Percentiles rank a stretch among this genome's conserved stretches.
Conservation (phyloP, 2,797 vertebrate genomes). For the Cirrhinus mrigala region DNA sequence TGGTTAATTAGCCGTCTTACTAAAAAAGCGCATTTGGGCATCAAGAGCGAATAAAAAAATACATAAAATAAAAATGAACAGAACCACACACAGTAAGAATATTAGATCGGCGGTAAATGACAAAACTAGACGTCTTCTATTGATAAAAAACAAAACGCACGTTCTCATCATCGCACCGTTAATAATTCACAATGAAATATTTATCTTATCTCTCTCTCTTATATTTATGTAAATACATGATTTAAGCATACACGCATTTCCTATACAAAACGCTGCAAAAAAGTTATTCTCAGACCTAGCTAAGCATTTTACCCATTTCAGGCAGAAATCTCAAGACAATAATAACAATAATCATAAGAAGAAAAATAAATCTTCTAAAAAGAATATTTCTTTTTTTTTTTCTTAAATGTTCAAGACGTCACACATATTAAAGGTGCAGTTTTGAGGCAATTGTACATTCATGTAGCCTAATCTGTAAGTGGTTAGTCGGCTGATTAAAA, state of each 20-base stretch:
- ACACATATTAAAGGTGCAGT: not conserved
- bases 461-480: not conserved
- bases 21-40: conserved; percentile 60
- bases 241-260: not conserved
- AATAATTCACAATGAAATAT: conserved; percentile 78
- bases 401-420: not conserved
- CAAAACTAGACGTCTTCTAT: conserved; percentile 75
- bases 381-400: not conserved
- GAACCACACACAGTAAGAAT: not conserved
- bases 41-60: conserved; percentile 57
- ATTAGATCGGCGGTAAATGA: conserved; percentile 65
- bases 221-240: not conserved
- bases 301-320: not conserved
- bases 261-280: not conserved
- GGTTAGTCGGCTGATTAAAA: not conserved
- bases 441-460: not conserved
- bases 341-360: not conserved
- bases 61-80: conserved; percentile 42
- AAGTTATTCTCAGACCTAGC: not conserved
- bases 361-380: not conserved
- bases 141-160: conserved; percentile 75
- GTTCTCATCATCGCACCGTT: conserved; percentile 67
- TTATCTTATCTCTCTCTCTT: conserved; percentile 67
- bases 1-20: conserved; percentile 63
- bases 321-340: not conserved